These are phyloP conservation scores for Suricata suricatta DNA, from an alignment of 2,113 vertebrate genomes.

Conservation along the genomic window DNA sequence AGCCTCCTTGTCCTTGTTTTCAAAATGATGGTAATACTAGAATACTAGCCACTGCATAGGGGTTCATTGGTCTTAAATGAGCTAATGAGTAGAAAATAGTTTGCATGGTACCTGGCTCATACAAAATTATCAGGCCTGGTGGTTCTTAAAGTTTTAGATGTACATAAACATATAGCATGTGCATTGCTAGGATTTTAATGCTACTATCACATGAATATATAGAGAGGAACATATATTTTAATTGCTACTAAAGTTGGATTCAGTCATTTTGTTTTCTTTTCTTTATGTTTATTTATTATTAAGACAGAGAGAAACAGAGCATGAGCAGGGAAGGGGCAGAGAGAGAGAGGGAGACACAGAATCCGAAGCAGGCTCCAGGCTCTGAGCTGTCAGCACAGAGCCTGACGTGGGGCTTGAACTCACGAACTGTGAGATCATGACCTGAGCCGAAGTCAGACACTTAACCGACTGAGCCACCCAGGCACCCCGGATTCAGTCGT, in stretches of 20 bases:
- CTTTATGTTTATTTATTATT: no score
- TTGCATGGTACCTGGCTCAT: neutral
- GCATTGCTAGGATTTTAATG: neutral
- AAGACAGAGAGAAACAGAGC: no score
- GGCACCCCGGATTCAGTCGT: neutral
- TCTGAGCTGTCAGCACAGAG: no score
- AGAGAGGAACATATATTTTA: neutral
- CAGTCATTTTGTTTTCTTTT: neutral
- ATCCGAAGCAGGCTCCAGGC: no score
- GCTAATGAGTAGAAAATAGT: constrained; percentile 41
- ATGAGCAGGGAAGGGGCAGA: no score
- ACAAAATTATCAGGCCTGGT: neutral
- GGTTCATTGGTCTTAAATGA: neutral
- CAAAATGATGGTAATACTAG: neutral
- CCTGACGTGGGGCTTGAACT: no score
- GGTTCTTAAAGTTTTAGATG: constrained; percentile 19
- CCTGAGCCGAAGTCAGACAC: no score
- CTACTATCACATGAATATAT: neutral
- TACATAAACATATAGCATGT: neutral
- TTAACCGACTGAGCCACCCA: no score
- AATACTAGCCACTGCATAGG: neutral
- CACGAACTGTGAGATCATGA: no score
- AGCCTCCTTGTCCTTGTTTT: constrained; percentile 21
- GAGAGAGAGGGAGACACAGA: no score
- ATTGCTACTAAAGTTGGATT: constrained; percentile 22